phyloP scores from a whole-genome alignment of 2,888 invertebrate species.

The Exephanes ischioxanthus region DNA sequence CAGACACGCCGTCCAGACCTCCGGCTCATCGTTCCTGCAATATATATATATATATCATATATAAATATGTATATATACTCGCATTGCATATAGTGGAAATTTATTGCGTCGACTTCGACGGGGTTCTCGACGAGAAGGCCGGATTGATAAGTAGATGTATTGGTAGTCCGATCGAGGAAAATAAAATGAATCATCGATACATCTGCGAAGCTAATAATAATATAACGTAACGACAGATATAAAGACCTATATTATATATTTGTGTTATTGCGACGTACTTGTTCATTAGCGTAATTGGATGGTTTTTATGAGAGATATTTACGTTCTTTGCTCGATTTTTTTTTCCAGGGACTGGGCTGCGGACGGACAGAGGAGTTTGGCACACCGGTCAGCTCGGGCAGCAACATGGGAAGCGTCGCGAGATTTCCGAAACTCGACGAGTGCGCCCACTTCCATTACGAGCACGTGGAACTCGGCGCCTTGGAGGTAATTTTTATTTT shows the following conservation, averaged over 20 bases:
- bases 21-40: constrained; percentile 9
- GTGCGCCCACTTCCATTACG: constrained; percentile 99
- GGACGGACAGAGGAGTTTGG: constrained; percentile 80
- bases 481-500: constrained; percentile 85
- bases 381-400: constrained; percentile 80
- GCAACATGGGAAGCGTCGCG: constrained; percentile 82
- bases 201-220: constrained; percentile 35
- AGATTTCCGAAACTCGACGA: constrained; percentile 95
- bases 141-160: constrained; percentile 50
- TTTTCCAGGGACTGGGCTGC: constrained; percentile 79
- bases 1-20: constrained; percentile 67
- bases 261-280: constrained; percentile 12
- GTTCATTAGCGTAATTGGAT: constrained; percentile 43
- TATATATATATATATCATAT: too few species aligned
- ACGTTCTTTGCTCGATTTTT: constrained; percentile 11
- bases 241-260: constrained; percentile 15
- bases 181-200: constrained; percentile 56
- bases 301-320: constrained; percentile 9
- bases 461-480: constrained; percentile 95
- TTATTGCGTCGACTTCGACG: constrained; percentile 54
- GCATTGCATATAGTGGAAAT: constrained; percentile 45
- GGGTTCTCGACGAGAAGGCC: constrained; percentile 36
- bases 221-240: constrained; percentile 14
- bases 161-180: constrained; percentile 16
- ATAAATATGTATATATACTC: background rate